These are phyloP conservation scores for Aplysina aerophoba DNA, from an alignment of 37 sponge, comb jelly and placozoan species.

Conservation along the genomic window DNA sequence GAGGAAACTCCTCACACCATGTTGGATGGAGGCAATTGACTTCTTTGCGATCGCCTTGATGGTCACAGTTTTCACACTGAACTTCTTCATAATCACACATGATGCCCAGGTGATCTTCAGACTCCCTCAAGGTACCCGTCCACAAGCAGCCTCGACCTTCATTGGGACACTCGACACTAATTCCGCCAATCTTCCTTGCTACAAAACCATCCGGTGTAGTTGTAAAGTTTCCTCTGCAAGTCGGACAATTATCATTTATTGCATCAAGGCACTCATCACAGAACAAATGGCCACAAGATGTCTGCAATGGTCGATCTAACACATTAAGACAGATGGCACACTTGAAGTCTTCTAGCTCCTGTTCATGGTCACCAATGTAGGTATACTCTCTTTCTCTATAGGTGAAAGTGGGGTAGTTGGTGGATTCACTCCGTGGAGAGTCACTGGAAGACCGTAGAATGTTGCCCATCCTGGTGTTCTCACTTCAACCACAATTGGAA, in stretches of 20 bases:
- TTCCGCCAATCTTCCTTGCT: neutral
- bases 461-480: too few species aligned
- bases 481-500: too few species aligned
- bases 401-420: neutral
- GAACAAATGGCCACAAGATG: constrained; percentile 31
- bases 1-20: too few species aligned
- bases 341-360: neutral
- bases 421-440: too few species aligned
- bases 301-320: neutral
- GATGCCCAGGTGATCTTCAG: neutral
- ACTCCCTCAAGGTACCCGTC: neutral
- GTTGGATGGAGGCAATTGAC: too few species aligned
- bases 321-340: constrained; percentile 9
- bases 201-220: constrained; percentile 1
- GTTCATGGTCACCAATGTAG: neutral
- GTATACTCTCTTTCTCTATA: neutral
- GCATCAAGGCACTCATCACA: neutral
- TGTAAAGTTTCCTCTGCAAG: neutral
- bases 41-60: too few species aligned
- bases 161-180: constrained; percentile 17
- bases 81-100: neutral
- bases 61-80: neutral
- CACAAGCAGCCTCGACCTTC: neutral
- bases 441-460: too few species aligned
- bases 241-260: neutral